Evolutionary conservation across 2,888 invertebrate species (phyloP).

Genomic region (Idaea biselata): DNA sequence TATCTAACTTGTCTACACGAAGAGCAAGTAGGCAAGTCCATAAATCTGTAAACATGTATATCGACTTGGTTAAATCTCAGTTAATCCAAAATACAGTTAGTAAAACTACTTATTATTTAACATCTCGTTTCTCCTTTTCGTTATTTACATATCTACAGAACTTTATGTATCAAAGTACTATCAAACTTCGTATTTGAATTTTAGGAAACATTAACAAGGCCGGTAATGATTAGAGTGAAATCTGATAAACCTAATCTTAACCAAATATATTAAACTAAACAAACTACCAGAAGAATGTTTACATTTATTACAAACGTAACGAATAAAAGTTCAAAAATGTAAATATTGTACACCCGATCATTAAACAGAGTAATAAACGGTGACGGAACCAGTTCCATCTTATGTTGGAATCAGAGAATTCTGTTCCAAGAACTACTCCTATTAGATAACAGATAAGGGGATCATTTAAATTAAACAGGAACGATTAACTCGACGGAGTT

Average conservation of each 20-base stretch:
- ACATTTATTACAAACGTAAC: conserved; percentile 22
- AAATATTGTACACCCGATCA: conserved; percentile 54
- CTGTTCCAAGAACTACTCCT: conserved; percentile 65
- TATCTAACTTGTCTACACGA: too few species aligned
- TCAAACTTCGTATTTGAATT: background rate
- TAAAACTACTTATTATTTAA: background rate
- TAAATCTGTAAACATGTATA: too few species aligned
- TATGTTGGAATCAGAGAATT: conserved; percentile 54
- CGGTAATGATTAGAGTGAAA: background rate
- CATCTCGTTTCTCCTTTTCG: background rate
- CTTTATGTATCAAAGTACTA: background rate
- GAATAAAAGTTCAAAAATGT: conserved; percentile 33
- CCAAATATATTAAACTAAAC: conserved; percentile 8
- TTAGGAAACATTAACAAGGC: background rate
- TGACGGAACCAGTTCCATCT: conserved; percentile 50
- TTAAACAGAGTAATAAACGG: conserved; percentile 61
- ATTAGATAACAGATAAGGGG: conserved; percentile 70
- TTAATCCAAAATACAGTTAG: background rate
- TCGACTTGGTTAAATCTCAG: background rate
- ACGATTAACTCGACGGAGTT: conserved; percentile 47
- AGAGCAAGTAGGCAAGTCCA: too few species aligned
- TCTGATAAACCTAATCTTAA: background rate
- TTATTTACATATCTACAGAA: background rate
- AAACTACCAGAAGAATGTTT: conserved; percentile 28
- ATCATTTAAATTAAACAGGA: conserved; percentile 62